phyloP scores from a whole-genome alignment of 2,888 invertebrate species.

The Muscina levida region DNA sequence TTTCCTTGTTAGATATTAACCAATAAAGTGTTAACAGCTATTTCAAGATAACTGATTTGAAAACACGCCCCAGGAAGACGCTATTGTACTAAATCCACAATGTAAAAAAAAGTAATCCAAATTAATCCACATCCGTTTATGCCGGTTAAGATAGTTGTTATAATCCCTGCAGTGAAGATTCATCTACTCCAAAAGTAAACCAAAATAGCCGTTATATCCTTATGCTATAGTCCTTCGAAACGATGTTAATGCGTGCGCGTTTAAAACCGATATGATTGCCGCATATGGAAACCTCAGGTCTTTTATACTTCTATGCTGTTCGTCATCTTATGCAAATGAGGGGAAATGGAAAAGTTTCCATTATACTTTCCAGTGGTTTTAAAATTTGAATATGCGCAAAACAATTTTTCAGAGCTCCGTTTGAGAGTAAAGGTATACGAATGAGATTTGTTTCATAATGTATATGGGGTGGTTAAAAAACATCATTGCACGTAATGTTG shows the following conservation, averaged over 20 bases:
- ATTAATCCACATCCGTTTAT: background rate
- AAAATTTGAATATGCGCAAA: constrained; percentile 77
- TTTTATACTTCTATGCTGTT: constrained; percentile 66
- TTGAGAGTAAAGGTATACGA: background rate
- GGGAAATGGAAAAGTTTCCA: constrained; percentile 43
- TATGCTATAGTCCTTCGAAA: background rate
- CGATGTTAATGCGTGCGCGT: constrained; percentile 41
- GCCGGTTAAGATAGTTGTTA: background rate
- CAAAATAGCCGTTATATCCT: background rate
- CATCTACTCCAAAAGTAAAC: background rate
- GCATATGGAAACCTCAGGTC: background rate
- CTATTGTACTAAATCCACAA: background rate
- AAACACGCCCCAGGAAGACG: no score
- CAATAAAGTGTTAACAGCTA: no score
- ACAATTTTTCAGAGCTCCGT: constrained; percentile 13
- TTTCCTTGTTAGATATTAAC: no score
- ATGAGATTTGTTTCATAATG: background rate
- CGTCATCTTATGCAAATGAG: constrained; percentile 47
- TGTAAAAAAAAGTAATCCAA: background rate
- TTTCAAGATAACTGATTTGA: no score
- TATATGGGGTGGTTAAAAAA: constrained; percentile 17
- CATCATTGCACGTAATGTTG: background rate
- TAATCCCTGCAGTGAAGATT: background rate
- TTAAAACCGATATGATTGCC: constrained; percentile 54
- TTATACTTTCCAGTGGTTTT: constrained; percentile 70